Evolutionary conservation across 2,113 vertebrate species (phyloP).

Genomic region (Pontoporia blainvillei): DNA sequence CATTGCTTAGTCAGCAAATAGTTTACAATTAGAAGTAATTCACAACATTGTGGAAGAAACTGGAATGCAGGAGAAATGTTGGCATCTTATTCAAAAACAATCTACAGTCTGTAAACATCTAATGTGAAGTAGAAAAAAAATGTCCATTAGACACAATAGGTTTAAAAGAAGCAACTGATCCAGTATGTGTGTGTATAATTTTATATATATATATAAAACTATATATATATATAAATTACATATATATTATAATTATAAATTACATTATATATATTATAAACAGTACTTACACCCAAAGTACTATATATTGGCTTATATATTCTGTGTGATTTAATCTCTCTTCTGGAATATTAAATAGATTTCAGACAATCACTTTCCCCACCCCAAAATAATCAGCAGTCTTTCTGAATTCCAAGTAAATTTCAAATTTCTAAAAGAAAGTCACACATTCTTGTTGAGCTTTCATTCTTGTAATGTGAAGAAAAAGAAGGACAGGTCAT

Average conservation of each 20-base stretch:
- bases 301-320: not conserved
- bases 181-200: too few species aligned
- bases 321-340: not conserved
- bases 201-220: too few species aligned
- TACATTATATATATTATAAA: too few species aligned
- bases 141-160: not conserved
- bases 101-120: not conserved
- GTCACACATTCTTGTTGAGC: slow-evolving; percentile 4
- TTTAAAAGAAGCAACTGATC: not conserved
- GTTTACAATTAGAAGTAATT: not conserved
- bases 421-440: not conserved
- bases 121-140: not conserved
- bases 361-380: not conserved
- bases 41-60: not conserved
- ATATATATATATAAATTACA: too few species aligned
- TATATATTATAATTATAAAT: too few species aligned
- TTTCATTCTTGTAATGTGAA: slow-evolving; percentile 47
- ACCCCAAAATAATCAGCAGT: not conserved
- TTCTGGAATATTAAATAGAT: not conserved
- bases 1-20: not conserved
- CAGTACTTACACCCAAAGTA: not conserved
- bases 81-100: not conserved
- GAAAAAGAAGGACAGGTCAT: not conserved
- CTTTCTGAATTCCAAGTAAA: not conserved
- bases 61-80: not conserved